Percentiles rank a stretch among this genome's conserved stretches.
phyloP scores from a whole-genome alignment of 2,888 invertebrate genomes.

The Rhingia campestris region DNA sequence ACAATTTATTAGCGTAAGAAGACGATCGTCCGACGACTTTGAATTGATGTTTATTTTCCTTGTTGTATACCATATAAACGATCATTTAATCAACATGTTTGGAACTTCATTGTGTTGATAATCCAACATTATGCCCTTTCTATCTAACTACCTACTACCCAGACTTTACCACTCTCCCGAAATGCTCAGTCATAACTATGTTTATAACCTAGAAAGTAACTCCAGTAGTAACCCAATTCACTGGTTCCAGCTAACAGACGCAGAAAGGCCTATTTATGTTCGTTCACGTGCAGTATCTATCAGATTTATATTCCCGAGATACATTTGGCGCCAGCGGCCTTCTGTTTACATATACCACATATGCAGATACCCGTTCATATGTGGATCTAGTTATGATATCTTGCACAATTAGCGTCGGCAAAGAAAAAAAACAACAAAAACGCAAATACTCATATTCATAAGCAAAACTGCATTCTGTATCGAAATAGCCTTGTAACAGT shows the following conservation, averaged over 20 bases:
- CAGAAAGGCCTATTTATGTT: background rate
- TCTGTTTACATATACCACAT: conserved; percentile 35
- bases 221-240: no score
- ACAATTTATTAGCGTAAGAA: no score
- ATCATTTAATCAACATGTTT: no score
- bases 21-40: no score
- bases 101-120: no score
- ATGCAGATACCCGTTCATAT: conserved; percentile 20
- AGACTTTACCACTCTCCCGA: no score
- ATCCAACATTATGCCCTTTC: no score
- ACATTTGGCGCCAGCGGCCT: conserved; percentile 57
- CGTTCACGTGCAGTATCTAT: background rate
- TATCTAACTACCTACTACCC: no score
- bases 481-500: conserved; percentile 34
- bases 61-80: no score
- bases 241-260: background rate
- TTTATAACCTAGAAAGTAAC: no score
- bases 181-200: no score
- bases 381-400: background rate
- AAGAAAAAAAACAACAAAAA: background rate
- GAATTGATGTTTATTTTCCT: no score
- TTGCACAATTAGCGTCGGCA: conserved; percentile 38
- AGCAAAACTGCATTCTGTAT: background rate
- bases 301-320: conserved; percentile 8
- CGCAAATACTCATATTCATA: background rate